These are phyloP conservation scores for Fulica atra DNA, from an alignment of 2,113 vertebrate genomes.

Conservation along the genomic window DNA sequence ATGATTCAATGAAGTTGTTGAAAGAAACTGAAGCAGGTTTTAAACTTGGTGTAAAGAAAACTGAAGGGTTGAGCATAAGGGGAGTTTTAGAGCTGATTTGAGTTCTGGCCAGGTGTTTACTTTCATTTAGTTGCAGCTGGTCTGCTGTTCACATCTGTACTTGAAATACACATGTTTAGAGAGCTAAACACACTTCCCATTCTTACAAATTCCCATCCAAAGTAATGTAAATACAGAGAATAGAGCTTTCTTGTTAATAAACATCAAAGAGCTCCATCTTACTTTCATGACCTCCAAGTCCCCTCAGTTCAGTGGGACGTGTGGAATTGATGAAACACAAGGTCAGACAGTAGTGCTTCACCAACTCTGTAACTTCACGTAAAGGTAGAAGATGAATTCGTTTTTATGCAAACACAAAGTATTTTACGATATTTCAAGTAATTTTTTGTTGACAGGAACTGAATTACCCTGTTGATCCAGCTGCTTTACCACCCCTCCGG, in stretches of 20 bases:
- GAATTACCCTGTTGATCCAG: conserved; percentile 78
- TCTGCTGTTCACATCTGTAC: rapidly evolving
- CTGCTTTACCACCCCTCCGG: conserved; percentile 85
- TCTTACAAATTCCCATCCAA: background rate
- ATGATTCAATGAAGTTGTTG: background rate
- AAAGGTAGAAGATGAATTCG: background rate
- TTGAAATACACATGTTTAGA: background rate
- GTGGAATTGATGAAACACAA: background rate
- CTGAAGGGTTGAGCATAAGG: background rate
- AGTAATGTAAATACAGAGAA: background rate
- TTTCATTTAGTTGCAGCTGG: background rate
- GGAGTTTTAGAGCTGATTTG: background rate
- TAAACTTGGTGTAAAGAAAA: background rate
- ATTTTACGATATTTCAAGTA: background rate
- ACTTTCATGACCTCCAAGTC: background rate
- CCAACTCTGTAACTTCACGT: background rate
- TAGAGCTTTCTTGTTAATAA: background rate
- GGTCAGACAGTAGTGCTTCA: background rate
- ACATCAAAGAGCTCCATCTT: background rate
- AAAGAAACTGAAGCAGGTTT: background rate
- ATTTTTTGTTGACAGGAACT: conserved; percentile 75
- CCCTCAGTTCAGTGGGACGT: background rate
- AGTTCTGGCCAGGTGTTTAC: background rate
- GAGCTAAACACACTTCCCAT: background rate
- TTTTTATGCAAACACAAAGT: background rate